Evolutionary conservation across 2,797 vertebrate species (phyloP).

Genomic region (Anniella stebbinsi): DNA sequence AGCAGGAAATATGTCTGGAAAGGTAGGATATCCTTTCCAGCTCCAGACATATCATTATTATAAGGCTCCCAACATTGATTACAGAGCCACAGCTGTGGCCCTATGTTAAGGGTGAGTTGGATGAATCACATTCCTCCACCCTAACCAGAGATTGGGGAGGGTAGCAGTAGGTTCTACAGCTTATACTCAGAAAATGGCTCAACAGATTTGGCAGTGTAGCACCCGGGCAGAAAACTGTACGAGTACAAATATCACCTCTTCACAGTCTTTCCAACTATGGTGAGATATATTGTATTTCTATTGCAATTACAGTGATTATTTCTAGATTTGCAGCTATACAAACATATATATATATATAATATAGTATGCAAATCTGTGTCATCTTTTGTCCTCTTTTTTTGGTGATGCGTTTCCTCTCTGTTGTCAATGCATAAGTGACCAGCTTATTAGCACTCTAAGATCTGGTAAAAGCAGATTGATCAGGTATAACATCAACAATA

Average conservation of each 20-base stretch:
- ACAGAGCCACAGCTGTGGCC: no score
- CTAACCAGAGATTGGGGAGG: no score
- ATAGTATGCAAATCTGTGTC: background rate
- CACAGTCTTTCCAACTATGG: background rate
- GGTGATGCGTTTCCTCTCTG: background rate
- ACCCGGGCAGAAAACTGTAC: background rate
- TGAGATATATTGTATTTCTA: background rate
- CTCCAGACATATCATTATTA: background rate
- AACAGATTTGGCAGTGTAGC: no score
- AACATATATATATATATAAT: background rate
- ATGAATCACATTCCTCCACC: no score
- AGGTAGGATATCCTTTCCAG: background rate
- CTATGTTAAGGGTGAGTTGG: no score
- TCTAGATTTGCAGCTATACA: background rate
- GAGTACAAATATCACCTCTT: background rate
- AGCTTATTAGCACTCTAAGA: background rate
- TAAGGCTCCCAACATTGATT: background rate
- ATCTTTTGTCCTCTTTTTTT: background rate
- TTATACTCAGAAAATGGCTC: no score
- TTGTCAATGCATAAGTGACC: background rate
- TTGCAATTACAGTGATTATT: background rate
- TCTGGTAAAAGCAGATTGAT: background rate
- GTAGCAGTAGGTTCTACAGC: no score
- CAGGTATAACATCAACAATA: background rate
- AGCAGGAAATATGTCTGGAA: background rate